Conservation (phyloP, 2,113 vertebrate genomes). For the Tor tambroides region DNA sequence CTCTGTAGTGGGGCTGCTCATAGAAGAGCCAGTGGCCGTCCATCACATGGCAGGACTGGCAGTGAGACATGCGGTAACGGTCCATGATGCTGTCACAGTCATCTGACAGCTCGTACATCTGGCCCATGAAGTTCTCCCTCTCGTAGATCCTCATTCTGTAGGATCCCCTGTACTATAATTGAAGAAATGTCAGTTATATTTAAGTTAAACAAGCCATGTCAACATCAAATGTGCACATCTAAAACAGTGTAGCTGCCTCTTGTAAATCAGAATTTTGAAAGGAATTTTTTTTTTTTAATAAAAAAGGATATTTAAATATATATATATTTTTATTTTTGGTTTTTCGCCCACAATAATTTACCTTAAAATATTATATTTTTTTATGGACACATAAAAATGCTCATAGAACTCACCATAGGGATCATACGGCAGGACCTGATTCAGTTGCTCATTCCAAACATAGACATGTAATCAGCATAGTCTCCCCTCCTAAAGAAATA, state of each 20-base stretch:
- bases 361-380: too few species aligned
- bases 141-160: constrained; percentile 76
- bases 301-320: too few species aligned
- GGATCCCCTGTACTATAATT: constrained; percentile 69
- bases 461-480: constrained; percentile 61
- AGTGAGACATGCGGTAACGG: constrained; percentile 67
- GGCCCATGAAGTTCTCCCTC: constrained; percentile 73
- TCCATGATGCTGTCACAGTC: constrained; percentile 73
- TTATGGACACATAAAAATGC: too few species aligned
- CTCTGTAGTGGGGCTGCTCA: constrained; percentile 64
- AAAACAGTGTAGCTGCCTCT: neutral
- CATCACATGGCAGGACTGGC: constrained; percentile 67
- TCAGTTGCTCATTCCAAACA: constrained; percentile 59
- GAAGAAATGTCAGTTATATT: neutral
- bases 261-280: neutral
- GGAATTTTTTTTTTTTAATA: neutral
- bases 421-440: constrained; percentile 67
- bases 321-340: too few species aligned
- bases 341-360: too few species aligned
- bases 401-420: constrained; percentile 49
- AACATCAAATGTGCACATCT: neutral
- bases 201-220: neutral
- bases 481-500: constrained; percentile 59
- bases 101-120: constrained; percentile 71
- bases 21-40: constrained; percentile 70